Base-by-base conservation (phyloP, 2,113 vertebrate genomes). In the Orycteropus afer region DNA sequence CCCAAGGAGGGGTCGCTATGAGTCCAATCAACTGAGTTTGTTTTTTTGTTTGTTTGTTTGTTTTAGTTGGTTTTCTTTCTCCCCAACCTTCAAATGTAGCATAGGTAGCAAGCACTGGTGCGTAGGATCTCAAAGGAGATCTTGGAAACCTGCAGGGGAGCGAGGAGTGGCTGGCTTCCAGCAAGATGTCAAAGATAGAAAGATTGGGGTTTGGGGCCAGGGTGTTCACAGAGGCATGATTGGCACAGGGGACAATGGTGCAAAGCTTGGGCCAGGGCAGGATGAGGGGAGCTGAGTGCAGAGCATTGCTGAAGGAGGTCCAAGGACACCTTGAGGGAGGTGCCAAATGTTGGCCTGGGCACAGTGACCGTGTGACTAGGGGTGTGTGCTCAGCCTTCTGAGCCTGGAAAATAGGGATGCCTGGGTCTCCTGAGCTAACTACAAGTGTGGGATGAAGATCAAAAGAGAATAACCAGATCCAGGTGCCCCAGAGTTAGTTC, bases 251-350 rank as follows among this genome's bases (percentile, higher is more conserved):
- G 20, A 23, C 32, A 15, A 29, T 2, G 7, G 4, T 82, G 67
- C n/a, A 49, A 22, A 77, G 73, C 57, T n/a, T n/a, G 29, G 15
- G 17, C 49, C 11, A 42, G 49, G 40, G 5, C 12, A 27, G 7
- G 34, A 14, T 29, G 20, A 12, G 7, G 23, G 55, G 37, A 47
- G 20, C 82, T 65, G 53, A 10, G 71, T 18, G 15, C 5, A 18
- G 20, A 18, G 34, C 42, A 14, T 59, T 69, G 55, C 69, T 53
- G n/a, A 61, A 13, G 20, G 51, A 55, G 27, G 59, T 34, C 9
- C 15, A 20, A 47, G 47, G 20, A 47, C 1, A 1, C 8, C 7
- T 23, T 1, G 37, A 49, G 9, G 32, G 3, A 13, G 20, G 32
- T 40, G 7, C 53, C 32, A 34, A 6, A 69, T 22, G 3, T 77